Conservation (phyloP, 2,797 vertebrate species). For the Ambastaia sidthimunki region DNA sequence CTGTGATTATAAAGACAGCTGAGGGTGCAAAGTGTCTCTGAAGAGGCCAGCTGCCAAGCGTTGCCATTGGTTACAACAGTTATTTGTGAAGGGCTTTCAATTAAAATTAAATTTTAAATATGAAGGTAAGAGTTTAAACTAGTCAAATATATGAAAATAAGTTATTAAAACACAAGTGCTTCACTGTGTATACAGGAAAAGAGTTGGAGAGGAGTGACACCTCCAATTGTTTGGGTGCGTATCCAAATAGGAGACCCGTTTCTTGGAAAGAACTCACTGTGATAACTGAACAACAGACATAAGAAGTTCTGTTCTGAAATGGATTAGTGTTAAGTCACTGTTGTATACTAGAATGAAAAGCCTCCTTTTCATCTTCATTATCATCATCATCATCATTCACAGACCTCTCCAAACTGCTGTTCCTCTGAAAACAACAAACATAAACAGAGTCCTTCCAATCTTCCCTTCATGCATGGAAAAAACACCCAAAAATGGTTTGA, state of each 20-base stretch:
- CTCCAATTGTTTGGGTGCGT: slow-evolving; percentile 68
- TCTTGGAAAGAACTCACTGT: background rate
- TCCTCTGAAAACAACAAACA: background rate
- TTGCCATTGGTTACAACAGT: slow-evolving; percentile 57
- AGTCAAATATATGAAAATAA: slow-evolving; percentile 39
- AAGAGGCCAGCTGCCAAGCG: slow-evolving; percentile 54
- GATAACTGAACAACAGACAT: background rate
- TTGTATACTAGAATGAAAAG: background rate
- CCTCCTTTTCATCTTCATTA: background rate
- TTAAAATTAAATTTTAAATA: slow-evolving; percentile 41
- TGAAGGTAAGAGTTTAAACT: slow-evolving; percentile 45
- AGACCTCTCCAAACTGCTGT: background rate
- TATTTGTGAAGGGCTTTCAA: slow-evolving; percentile 32
- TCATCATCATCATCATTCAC: background rate
- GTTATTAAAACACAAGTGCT: slow-evolving; percentile 8
- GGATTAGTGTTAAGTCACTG: background rate
- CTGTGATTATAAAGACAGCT: slow-evolving; percentile 69
- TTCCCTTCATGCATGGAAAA: background rate
- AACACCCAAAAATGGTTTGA: background rate
- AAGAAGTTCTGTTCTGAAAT: background rate
- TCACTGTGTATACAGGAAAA: slow-evolving; percentile 44
- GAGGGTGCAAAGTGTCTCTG: slow-evolving; percentile 46
- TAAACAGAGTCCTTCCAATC: background rate
- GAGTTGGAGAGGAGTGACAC: background rate
- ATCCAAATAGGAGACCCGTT: slow-evolving; percentile 55